phyloP scores from a whole-genome alignment of 2,113 vertebrate genomes.

The Austrofundulus limnaeus region DNA sequence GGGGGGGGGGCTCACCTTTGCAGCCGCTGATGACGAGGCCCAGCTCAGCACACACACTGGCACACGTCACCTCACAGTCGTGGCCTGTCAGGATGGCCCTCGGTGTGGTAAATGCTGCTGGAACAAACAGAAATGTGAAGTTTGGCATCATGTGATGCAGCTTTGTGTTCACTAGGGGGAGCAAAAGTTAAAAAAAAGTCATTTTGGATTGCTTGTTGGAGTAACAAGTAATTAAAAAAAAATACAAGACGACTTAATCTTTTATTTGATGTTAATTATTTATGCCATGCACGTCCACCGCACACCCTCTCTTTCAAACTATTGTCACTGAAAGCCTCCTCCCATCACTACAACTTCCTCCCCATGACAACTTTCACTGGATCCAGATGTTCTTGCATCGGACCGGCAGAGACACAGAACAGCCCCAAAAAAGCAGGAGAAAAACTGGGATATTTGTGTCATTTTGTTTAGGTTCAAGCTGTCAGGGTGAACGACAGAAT shows the following conservation, averaged over 20 bases:
- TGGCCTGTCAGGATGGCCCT: conserved; percentile 94
- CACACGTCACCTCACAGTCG: conserved; percentile 93
- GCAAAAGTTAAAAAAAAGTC: not conserved
- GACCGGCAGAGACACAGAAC: conserved; percentile 12
- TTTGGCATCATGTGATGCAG: not conserved
- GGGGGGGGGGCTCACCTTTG: conserved; percentile 80
- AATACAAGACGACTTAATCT: too few species aligned
- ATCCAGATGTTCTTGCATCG: conserved; percentile 68
- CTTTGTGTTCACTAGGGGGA: conserved; percentile 47
- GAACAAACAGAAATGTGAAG: conserved; percentile 16
- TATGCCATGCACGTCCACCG: conserved; percentile 18
- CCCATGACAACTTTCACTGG: conserved; percentile 53
- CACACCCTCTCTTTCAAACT: conserved; percentile 12
- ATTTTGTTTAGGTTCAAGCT: conserved; percentile 67
- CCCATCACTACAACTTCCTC: conserved; percentile 45
- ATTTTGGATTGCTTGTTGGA: not conserved
- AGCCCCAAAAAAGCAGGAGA: conserved; percentile 16
- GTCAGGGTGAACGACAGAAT: conserved; percentile 56
- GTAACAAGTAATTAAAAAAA: too few species aligned
- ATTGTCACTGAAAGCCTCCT: conserved; percentile 12
- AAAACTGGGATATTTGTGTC: conserved; percentile 48
- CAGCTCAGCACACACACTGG: conserved; percentile 92
- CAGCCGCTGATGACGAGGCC: conserved; percentile 95
- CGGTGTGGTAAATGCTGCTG: conserved; percentile 88
- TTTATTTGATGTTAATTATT: not conserved